Evolutionary conservation across 2,888 invertebrate species (phyloP).

Genomic region (Zygogramma bicolorata): DNA sequence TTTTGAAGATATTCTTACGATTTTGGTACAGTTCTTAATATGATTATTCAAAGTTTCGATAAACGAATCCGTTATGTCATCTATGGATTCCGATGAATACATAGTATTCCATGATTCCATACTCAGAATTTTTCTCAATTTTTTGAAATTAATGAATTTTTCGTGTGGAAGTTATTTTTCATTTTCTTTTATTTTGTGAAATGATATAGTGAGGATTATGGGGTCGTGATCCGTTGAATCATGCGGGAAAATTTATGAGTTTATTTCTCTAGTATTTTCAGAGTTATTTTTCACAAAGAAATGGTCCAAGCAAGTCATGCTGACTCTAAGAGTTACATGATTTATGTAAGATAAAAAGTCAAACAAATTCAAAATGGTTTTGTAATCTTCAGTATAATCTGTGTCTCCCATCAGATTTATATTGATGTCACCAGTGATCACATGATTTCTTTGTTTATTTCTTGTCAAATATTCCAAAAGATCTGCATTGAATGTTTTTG

Average conservation of each 20-base stretch:
- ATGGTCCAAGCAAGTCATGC: slow-evolving; percentile 9
- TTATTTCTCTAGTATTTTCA: background rate
- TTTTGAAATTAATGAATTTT: background rate
- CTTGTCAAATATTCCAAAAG: background rate
- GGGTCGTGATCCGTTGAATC: background rate
- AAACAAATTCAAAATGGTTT: background rate
- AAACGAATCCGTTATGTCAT: background rate
- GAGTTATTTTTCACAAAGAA: background rate
- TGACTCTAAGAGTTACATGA: background rate
- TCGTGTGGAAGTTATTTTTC: background rate
- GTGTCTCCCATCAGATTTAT: background rate
- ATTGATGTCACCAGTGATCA: slow-evolving; percentile 1
- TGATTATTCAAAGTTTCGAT: background rate
- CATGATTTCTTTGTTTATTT: background rate
- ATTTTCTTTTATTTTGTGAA: background rate
- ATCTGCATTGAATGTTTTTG: background rate
- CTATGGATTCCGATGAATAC: no score
- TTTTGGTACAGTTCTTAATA: background rate
- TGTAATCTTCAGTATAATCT: background rate
- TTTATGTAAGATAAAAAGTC: background rate
- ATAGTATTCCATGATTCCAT: no score
- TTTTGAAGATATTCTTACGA: background rate
- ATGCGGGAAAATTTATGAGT: background rate
- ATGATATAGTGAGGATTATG: background rate
- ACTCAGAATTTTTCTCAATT: no score